These are phyloP conservation scores for Orientallactaga sibirica DNA, from an alignment of 2,797 vertebrate genomes.

Conservation along the genomic window DNA sequence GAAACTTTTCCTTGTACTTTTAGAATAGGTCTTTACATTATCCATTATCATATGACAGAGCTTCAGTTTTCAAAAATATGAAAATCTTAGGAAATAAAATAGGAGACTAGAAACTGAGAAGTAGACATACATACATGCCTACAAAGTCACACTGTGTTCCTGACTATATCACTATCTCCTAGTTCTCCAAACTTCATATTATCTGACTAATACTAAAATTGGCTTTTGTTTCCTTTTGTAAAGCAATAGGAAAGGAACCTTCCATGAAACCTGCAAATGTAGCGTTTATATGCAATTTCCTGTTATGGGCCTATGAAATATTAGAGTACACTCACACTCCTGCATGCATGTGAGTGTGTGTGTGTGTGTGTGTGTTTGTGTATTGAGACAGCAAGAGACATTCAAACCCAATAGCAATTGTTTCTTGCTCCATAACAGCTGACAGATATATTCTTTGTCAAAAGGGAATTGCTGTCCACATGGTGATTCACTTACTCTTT, in stretches of 20 bases:
- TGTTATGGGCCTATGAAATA: neutral
- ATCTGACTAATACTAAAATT: neutral
- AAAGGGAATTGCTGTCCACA: neutral
- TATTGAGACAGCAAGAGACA: neutral
- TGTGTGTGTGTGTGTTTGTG: no score
- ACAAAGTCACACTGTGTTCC: neutral
- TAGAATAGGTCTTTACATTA: conserved; percentile 11
- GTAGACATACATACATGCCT: neutral
- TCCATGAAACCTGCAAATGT: conserved; percentile 8
- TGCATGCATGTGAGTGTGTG: neutral
- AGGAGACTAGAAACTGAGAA: neutral
- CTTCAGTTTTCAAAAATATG: neutral
- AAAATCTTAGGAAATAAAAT: conserved; percentile 53
- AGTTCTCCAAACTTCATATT: neutral
- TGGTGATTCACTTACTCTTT: conserved; percentile 3
- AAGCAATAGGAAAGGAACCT: neutral
- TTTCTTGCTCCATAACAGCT: neutral
- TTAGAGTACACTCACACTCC: no score
- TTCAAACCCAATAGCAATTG: neutral
- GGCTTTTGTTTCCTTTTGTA: neutral
- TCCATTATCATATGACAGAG: neutral
- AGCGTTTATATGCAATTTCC: conserved; percentile 18
- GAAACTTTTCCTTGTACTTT: conserved; percentile 52
- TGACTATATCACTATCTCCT: neutral
- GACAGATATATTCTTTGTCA: conserved; percentile 6